Evolutionary conservation across 2,888 invertebrate genomes (phyloP), one percentile per base, ranked within the genome.

Genomic region (Cotesia congregata): DNA sequence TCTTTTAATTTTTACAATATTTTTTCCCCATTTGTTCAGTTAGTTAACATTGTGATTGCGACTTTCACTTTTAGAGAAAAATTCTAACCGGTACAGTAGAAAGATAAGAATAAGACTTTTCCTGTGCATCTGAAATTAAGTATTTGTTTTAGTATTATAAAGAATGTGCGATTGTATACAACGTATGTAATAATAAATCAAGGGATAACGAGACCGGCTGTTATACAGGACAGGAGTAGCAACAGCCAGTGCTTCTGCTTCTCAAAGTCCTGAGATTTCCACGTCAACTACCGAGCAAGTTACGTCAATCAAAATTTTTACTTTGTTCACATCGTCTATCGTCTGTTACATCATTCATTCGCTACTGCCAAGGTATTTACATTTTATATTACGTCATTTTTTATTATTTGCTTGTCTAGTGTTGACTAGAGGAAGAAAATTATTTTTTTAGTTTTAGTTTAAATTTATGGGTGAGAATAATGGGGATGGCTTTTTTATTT

Each of bases 101-200:
- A 30, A 30, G 30, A 30, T 30, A 65, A 68, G 62, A 72, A 76
- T 72, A 72, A 72, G 17, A 61, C 67, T 67, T 72, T 76, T 76
- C 71, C 72, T 40, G 67, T 74, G 69, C 41, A 74, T 74, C 65
- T 65, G 61, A 72, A 15, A 41, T 50, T 41, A 67, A 65, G 73
- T 65, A 67, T 59, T 59, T 50, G 59, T 20, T 12, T 40, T 20
- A 65, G 65, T 50, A 38, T 67, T n/a, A 41, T 59, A 59, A 62
- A 78, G 61, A 59, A 74, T 62, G 41, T 39, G 62, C 79, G 64
- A 80, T 78, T 79, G 73, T 79, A 72, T 59, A 15, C 41, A 12
- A 50, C 12, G 50, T 50, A 50, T 72, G 73, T 79, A 76, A 75
- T 76, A 80, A 80, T 81, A 79, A 81, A 81, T 81, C 79, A 80